Evolutionary conservation across 1,140 invertebrate genomes (phyloP).

Genomic region (Matsumurasca onukii): DNA sequence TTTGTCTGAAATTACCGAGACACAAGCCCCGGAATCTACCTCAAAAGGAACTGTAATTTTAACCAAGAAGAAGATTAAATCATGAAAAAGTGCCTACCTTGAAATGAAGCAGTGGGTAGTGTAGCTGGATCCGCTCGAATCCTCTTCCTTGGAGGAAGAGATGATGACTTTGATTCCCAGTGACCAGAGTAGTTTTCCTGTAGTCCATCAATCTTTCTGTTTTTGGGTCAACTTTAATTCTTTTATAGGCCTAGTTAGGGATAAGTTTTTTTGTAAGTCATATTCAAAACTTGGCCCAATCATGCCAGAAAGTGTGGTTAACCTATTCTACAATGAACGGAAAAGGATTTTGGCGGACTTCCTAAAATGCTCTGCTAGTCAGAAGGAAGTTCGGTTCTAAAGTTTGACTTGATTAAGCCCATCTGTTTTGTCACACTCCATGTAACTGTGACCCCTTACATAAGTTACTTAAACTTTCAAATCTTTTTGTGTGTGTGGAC

Average conservation of each 20-base stretch:
- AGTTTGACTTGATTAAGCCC: slow-evolving; percentile 28
- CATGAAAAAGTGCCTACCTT: background rate
- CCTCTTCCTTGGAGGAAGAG: slow-evolving; percentile 17
- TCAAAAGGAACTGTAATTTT: too few relatives aligned
- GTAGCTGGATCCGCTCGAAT: slow-evolving; percentile 7
- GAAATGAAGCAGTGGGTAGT: slow-evolving; percentile 25
- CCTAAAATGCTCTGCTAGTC: slow-evolving; percentile 24
- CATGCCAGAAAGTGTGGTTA: slow-evolving; percentile 8
- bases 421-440: slow-evolving; percentile 32
- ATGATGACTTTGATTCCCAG: slow-evolving; percentile 22
- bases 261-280: slow-evolving; percentile 15
- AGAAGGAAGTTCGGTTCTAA: slow-evolving; percentile 7
- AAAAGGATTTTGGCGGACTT: slow-evolving; percentile 28
- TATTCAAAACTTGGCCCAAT: slow-evolving; percentile 16
- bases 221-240: slow-evolving; percentile 20
- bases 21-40: too few relatives aligned
- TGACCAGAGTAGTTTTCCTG: slow-evolving; percentile 23
- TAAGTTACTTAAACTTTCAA: slow-evolving; percentile 30
- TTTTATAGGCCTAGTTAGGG: slow-evolving; percentile 28
- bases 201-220: slow-evolving; percentile 27
- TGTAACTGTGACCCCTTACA: slow-evolving; percentile 28
- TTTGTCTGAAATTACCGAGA: too few relatives aligned
- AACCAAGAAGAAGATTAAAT: background rate
- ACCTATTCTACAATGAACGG: slow-evolving; percentile 33
- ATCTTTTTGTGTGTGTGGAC: slow-evolving; percentile 33